These are phyloP conservation scores for Lophochroa leadbeateri DNA, from an alignment of 2,113 vertebrate species.

Conservation along the genomic window DNA sequence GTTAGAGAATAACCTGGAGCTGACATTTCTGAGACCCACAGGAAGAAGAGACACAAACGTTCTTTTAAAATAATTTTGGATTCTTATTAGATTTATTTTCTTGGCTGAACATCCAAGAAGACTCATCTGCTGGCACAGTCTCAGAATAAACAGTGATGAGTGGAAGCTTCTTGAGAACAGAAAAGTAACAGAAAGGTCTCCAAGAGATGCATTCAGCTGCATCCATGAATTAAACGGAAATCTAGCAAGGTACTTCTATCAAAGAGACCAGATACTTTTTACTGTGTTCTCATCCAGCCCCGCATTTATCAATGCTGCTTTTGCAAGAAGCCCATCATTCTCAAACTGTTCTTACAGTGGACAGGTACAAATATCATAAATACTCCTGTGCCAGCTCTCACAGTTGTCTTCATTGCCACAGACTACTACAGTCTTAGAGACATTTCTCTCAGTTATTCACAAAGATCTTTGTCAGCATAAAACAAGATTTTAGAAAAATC, in stretches of 20 bases:
- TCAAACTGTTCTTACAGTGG: neutral
- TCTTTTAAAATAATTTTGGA: conserved; percentile 13
- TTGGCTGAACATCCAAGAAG: neutral
- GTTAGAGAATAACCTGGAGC: neutral
- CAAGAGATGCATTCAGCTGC: neutral
- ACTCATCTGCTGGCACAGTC: neutral
- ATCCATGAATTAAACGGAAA: neutral
- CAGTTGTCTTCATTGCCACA: neutral
- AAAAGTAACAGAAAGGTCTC: neutral
- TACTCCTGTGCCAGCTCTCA: neutral
- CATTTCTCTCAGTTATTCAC: neutral
- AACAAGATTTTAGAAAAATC: neutral
- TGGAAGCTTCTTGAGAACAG: neutral
- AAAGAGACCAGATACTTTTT: neutral
- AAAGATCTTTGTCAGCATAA: neutral
- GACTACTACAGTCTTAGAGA: neutral
- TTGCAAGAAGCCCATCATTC: neutral
- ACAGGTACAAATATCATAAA: neutral
- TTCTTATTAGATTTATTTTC: neutral
- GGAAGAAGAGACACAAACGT: neutral
- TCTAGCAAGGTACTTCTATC: neutral
- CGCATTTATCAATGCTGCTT: neutral
- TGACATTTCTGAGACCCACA: neutral
- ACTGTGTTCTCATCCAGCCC: neutral
- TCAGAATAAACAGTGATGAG: conserved; percentile 3